Percentiles rank a stretch among this genome's conserved stretches.
phyloP scores from a whole-genome alignment of 1,140 invertebrate genomes.

The Tetraneura akinire region DNA sequence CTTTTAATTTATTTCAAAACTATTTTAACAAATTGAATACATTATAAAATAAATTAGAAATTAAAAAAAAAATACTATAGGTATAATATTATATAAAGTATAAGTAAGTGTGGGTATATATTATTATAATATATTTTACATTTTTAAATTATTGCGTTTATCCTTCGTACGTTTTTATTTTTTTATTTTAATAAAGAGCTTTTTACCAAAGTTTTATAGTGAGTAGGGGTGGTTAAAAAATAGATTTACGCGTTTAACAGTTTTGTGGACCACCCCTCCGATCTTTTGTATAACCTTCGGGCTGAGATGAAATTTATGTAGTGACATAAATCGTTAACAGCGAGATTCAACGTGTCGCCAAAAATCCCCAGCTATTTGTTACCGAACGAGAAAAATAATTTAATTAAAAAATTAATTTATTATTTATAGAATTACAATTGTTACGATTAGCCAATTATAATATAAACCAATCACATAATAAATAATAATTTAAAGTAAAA shows the following conservation, averaged over 20 bases:
- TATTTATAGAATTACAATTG: constrained; percentile 27
- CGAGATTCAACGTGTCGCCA: constrained; percentile 43
- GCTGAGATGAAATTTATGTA: constrained; percentile 30
- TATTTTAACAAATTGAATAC: no score
- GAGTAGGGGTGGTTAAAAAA: constrained; percentile 29
- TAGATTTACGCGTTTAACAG: constrained; percentile 44
- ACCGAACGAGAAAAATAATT: constrained; percentile 30
- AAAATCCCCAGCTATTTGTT: constrained; percentile 43
- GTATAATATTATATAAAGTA: no score
- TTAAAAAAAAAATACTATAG: no score
- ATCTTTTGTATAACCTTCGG: neutral
- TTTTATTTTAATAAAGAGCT: constrained; percentile 30
- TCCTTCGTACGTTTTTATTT: neutral
- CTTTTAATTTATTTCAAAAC: no score
- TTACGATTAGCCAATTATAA: neutral
- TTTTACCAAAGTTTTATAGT: constrained; percentile 32
- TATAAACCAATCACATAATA: neutral
- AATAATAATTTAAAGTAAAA: neutral
- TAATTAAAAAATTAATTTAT: constrained; percentile 38
- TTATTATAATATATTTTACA: neutral
- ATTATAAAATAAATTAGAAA: no score
- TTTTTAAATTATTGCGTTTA: constrained; percentile 26
- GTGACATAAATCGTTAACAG: constrained; percentile 41
- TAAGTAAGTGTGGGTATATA: no score
- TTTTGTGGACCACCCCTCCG: constrained; percentile 19